phyloP scores from a whole-genome alignment of 2,113 vertebrate species.

The Cryptotis parvus region DNA sequence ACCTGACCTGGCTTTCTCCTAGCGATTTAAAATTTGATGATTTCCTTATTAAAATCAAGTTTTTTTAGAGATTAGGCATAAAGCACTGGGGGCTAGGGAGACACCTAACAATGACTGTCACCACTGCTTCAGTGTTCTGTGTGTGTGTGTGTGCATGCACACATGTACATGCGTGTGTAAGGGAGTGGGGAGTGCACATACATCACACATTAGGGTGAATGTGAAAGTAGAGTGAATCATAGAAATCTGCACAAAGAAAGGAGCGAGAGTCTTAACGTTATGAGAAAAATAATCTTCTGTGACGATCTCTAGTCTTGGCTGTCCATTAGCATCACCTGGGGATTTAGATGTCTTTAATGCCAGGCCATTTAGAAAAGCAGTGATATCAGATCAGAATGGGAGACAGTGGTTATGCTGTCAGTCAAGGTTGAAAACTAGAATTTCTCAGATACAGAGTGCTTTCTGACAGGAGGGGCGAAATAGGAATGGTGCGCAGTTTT shows the following conservation, averaged over 20 bases:
- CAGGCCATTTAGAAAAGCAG: not conserved
- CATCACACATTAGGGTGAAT: not conserved
- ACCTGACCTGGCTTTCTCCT: not conserved
- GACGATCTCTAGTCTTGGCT: not conserved
- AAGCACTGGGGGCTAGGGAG: not conserved
- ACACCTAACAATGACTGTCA: not conserved
- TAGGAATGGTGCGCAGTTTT: not conserved
- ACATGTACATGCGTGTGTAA: not conserved
- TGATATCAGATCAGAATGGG: not conserved
- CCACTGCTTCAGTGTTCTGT: not conserved
- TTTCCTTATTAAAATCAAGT: constrained; percentile 40
- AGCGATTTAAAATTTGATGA: not conserved
- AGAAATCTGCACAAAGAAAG: constrained; percentile 2
- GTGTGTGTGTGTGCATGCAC: not conserved
- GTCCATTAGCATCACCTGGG: not conserved
- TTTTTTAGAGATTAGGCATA: not conserved
- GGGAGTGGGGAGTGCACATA: not conserved
- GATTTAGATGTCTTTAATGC: not conserved
- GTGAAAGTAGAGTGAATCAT: constrained; percentile 14
- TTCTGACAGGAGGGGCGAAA: not conserved
- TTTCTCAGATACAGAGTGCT: not conserved
- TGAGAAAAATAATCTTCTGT: not conserved
- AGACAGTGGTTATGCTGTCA: not conserved
- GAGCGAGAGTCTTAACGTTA: constrained; percentile 14
- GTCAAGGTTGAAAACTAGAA: not conserved